Evolutionary conservation across 2,113 vertebrate species (phyloP).

Genomic region (Quiscalus mexicanus): DNA sequence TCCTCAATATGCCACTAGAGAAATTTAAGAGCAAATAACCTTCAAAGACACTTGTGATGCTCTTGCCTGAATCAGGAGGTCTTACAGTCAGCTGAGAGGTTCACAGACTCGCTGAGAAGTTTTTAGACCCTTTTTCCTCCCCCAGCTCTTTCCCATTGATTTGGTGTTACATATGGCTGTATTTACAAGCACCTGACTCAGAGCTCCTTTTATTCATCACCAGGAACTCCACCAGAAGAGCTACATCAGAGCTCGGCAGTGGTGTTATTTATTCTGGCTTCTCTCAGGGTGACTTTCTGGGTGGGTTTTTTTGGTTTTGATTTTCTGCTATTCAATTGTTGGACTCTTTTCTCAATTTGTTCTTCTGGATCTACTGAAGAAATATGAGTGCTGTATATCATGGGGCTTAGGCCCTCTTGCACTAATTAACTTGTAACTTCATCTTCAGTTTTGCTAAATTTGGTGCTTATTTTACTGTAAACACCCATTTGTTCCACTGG

Average conservation of each 20-base stretch:
- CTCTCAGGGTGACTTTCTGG: slow-evolving; percentile 1
- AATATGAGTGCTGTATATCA: not conserved
- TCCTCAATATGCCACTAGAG: not conserved
- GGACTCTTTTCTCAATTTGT: slow-evolving; percentile 38
- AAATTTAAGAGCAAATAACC: not conserved
- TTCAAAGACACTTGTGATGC: not conserved
- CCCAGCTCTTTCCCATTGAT: not conserved
- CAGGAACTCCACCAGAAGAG: slow-evolving; percentile 35
- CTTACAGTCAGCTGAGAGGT: not conserved
- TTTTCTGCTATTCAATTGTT: slow-evolving; percentile 30
- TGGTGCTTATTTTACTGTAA: slow-evolving; percentile 62
- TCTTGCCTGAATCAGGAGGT: not conserved
- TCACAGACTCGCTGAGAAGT: not conserved
- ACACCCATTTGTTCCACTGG: slow-evolving; percentile 71
- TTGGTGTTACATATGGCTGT: not conserved
- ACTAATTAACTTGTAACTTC: slow-evolving; percentile 72
- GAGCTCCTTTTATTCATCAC: slow-evolving; percentile 39
- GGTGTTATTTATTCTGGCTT: slow-evolving; percentile 41
- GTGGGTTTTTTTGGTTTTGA: not conserved
- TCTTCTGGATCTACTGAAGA: slow-evolving; percentile 50
- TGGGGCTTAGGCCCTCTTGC: not conserved
- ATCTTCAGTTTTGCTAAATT: slow-evolving; percentile 66
- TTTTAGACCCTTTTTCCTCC: not conserved
- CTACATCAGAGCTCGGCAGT: slow-evolving; percentile 24
- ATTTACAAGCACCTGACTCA: slow-evolving; percentile 44